Conservation (phyloP, 2,888 invertebrate species). For the Idaea straminata region DNA sequence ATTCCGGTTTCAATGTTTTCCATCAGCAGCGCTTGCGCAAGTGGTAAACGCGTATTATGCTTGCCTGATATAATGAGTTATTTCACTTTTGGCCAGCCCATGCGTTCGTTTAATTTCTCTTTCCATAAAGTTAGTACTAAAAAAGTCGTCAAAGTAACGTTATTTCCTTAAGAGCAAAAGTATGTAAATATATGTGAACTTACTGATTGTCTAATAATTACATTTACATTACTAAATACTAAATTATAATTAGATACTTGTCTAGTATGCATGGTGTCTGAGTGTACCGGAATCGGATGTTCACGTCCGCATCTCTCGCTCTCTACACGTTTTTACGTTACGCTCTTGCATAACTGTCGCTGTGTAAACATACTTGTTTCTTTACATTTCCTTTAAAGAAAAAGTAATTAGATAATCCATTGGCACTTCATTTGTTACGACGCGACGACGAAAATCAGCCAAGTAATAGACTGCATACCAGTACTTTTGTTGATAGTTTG, state of each 20-base stretch:
- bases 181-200: too few species aligned
- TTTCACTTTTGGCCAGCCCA: neutral
- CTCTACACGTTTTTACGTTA: conserved; percentile 1
- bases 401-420: neutral
- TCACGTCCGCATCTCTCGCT: conserved; percentile 6
- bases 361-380: conserved; percentile 10
- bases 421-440: neutral
- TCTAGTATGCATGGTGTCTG: neutral
- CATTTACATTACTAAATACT: neutral
- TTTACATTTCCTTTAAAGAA: neutral
- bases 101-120: neutral
- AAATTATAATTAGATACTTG: neutral
- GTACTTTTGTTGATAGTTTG: too few species aligned
- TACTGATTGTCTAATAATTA: too few species aligned
- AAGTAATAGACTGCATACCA: neutral
- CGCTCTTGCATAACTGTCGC: conserved; percentile 7
- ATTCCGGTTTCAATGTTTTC: conserved; percentile 2
- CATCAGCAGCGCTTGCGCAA: conserved; percentile 16
- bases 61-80: neutral
- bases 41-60: conserved; percentile 14
- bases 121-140: neutral
- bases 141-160: neutral
- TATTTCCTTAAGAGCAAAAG: neutral
- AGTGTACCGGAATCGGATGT: conserved; percentile 27
- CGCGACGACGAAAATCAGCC: neutral